Evolutionary conservation across 2,797 vertebrate species (phyloP).

Genomic region (Phataginus tricuspis): DNA sequence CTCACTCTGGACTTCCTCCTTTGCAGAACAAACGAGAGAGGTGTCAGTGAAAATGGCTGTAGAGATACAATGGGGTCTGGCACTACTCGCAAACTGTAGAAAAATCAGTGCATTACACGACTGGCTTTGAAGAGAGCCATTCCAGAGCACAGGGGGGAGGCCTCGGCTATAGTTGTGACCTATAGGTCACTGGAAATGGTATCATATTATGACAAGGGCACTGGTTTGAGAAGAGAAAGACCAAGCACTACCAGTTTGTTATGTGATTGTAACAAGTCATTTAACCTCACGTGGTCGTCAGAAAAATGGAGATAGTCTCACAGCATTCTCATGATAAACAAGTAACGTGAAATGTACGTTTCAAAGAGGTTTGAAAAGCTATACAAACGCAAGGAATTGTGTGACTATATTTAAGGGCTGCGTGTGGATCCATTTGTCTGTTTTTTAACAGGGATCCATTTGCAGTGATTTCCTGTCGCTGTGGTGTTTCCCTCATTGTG

Average conservation of each 20-base stretch:
- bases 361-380: neutral
- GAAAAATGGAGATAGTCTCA: neutral
- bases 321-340: neutral
- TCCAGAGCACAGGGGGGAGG: neutral
- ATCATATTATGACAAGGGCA: neutral
- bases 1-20: neutral
- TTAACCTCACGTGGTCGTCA: neutral
- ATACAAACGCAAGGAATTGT: neutral
- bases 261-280: neutral
- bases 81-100: neutral
- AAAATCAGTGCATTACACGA: neutral
- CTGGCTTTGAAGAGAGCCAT: neutral
- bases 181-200: neutral
- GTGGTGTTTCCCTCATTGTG: constrained; percentile 71
- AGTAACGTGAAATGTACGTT: neutral
- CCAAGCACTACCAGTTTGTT: neutral
- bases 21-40: neutral
- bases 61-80: neutral
- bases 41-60: neutral
- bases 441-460: constrained; percentile 86
- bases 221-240: neutral
- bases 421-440: neutral
- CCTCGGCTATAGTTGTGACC: neutral
- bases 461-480: constrained; percentile 77
- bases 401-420: neutral